These are phyloP conservation scores for Diadophis punctatus DNA, from an alignment of 2,113 vertebrate genomes.

Conservation along the genomic window DNA sequence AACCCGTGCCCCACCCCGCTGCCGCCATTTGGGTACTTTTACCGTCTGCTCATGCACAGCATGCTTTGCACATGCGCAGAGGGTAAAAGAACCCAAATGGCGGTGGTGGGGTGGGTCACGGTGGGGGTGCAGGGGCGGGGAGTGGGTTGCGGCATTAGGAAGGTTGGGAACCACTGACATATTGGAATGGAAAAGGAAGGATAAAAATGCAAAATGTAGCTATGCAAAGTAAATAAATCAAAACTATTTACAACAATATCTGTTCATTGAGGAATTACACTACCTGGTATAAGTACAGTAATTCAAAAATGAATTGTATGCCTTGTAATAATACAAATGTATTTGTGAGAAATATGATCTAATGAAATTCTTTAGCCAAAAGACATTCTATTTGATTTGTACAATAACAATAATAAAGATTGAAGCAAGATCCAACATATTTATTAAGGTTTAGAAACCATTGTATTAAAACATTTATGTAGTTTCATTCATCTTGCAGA, in stretches of 20 bases:
- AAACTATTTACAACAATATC: not conserved
- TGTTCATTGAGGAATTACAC: not conserved
- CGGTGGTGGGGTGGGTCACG: no score
- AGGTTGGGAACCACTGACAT: no score
- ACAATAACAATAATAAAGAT: not conserved
- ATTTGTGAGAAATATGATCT: not conserved
- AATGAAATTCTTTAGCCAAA: not conserved
- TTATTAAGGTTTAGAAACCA: conserved; percentile 39
- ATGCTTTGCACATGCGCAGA: no score
- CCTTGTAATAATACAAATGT: not conserved
- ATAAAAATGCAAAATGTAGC: not conserved
- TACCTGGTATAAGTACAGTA: not conserved
- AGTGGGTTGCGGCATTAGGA: no score
- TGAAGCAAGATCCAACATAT: not conserved
- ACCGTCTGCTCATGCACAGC: no score
- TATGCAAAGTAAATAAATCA: not conserved
- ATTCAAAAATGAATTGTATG: not conserved
- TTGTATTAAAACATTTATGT: no score
- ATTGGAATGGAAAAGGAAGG: not conserved
- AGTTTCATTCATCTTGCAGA: not conserved
- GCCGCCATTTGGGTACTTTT: no score
- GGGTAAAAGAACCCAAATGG: no score
- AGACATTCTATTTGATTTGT: not conserved
- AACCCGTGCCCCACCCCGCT: no score
- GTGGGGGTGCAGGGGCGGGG: no score